Conservation (phyloP, 2,797 vertebrate genomes). For the Euphonia xanthogaster region DNA sequence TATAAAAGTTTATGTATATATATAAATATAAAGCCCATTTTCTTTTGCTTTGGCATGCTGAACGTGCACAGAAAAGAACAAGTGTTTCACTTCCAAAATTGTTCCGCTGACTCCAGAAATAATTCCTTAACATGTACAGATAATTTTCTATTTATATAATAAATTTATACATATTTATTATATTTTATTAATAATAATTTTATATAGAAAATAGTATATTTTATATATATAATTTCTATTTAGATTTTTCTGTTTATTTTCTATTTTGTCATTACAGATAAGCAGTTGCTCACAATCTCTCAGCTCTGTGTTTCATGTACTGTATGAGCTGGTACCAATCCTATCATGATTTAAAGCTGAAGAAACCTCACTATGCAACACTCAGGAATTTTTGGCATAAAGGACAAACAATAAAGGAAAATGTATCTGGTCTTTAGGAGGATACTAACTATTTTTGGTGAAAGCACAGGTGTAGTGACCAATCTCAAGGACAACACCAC, state of each 20-base stretch:
- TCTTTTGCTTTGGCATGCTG: neutral
- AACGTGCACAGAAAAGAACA: neutral
- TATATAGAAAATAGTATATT: too few species aligned
- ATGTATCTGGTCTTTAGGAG: neutral
- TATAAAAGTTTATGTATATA: too few species aligned
- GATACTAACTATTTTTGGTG: neutral
- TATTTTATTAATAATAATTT: neutral
- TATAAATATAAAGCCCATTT: neutral
- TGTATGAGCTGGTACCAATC: neutral
- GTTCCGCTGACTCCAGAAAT: neutral
- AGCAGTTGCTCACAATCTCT: neutral
- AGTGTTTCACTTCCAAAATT: neutral
- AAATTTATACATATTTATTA: neutral
- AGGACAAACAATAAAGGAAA: neutral
- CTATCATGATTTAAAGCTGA: fast-evolving
- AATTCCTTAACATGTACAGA: neutral
- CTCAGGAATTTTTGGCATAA: neutral
- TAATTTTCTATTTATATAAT: neutral
- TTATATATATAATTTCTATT: neutral
- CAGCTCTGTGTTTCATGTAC: neutral
- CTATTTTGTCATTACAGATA: neutral
- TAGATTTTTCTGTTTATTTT: neutral
- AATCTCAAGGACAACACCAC: neutral
- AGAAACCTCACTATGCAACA: neutral
- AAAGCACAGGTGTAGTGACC: neutral